phyloP scores from a whole-genome alignment of 2,888 invertebrate species.

The Scaptomyza cyrtandrae region DNA sequence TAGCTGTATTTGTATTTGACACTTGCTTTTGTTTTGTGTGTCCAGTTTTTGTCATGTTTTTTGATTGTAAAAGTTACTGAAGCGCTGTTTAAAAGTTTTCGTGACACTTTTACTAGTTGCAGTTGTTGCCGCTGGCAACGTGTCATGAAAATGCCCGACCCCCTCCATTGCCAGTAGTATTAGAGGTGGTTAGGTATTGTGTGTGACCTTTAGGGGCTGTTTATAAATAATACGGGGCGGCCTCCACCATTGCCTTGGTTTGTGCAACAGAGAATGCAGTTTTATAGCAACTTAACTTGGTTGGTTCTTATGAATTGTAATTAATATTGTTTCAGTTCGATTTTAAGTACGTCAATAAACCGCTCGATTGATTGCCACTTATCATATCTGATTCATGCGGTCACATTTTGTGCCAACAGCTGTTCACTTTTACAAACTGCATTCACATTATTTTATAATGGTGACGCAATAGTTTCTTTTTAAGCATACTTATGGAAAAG shows the following conservation, averaged over 20 bases:
- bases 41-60: constrained; percentile 77
- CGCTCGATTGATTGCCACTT: constrained; percentile 50
- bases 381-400: constrained; percentile 28
- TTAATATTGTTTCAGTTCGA: constrained; percentile 12
- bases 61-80: constrained; percentile 76
- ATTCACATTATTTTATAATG: constrained; percentile 37
- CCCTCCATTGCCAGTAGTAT: constrained; percentile 11
- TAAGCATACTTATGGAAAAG: neutral
- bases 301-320: constrained; percentile 25
- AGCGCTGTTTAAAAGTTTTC: constrained; percentile 78
- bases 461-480: constrained; percentile 26
- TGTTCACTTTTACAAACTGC: constrained; percentile 4
- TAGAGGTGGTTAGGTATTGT: neutral
- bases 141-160: constrained; percentile 43
- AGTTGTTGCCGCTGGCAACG: constrained; percentile 36
- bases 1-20: constrained; percentile 61
- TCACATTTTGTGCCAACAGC: constrained; percentile 29
- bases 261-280: constrained; percentile 51
- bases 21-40: constrained; percentile 63
- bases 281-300: constrained; percentile 64
- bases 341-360: constrained; percentile 27
- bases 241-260: constrained; percentile 12
- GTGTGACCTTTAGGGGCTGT: constrained; percentile 23
- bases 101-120: constrained; percentile 60
- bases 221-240: constrained; percentile 36